These are phyloP conservation scores for Plectropomus leopardus DNA, from an alignment of 2,113 vertebrate species.

Conservation along the genomic window DNA sequence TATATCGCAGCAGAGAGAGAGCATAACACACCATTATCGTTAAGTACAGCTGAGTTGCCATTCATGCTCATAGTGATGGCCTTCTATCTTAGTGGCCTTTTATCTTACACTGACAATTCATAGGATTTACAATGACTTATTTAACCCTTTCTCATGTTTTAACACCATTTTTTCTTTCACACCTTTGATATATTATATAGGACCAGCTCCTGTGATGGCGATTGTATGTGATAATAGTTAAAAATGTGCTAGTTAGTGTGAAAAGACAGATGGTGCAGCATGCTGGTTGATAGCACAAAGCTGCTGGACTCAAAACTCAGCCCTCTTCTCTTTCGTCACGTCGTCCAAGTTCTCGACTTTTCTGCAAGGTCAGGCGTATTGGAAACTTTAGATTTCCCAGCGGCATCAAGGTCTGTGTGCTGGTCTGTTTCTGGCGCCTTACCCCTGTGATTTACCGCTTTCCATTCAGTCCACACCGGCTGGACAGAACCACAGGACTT, in stretches of 20 bases:
- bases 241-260: constrained; percentile 35
- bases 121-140: background rate
- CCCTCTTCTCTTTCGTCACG: background rate
- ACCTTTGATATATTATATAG: background rate
- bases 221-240: background rate
- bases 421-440: background rate
- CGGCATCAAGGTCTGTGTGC: background rate
- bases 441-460: background rate
- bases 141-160: background rate
- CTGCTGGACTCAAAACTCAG: constrained; percentile 18
- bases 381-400: constrained; percentile 41
- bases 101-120: background rate
- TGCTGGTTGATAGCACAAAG: constrained; percentile 20
- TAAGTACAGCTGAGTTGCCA: constrained; percentile 6
- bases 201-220: background rate
- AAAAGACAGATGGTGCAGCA: constrained; percentile 27
- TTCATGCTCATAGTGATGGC: background rate
- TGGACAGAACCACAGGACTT: background rate
- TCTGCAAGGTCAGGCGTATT: constrained; percentile 16
- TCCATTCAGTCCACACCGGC: background rate
- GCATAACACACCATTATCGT: constrained; percentile 33
- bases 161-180: background rate
- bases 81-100: background rate
- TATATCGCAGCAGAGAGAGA: background rate
- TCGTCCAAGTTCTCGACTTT: constrained; percentile 17